Base-by-base conservation (phyloP, 2,888 invertebrate species). In the Caenorhabditis sp. region DNA sequence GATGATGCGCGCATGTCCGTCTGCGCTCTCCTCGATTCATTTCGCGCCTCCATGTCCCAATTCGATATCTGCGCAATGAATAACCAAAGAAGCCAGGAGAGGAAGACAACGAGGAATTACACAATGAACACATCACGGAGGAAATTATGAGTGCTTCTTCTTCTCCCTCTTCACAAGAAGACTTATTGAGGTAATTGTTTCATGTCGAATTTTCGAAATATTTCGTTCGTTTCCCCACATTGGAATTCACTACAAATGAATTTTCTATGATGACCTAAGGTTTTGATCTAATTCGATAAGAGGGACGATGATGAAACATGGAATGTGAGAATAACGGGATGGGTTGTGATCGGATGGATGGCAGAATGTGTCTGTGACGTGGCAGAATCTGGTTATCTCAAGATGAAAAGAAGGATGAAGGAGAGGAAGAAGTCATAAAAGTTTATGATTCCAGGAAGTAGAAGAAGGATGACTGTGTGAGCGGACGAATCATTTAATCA, bases 41-140 rank as follows among this genome's bases (percentile, higher is more conserved):
- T 72, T 70, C 70, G 77, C 77, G 69, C 77, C 63, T 61, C 16
- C 70, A 79, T 79, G 79, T 79, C 79, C 79, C 70, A 70, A 70
- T 79, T 79, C 79, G 79, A 79, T 79, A 79, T 70, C 79, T 70
- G 61, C 59, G 76, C 76, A 76, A 68, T 61, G 76, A 76, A 76
- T 76, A 76, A 69, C 68, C 76, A 76, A 59, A n/a, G n/a, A 58
- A 47, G 47, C n/a, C 5, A 5, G 54, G 38, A 49, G 51, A 38
- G 8, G 44, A 26, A n/a, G 64, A 61, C n/a, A n/a, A 22, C 28
- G 70, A 49, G 31, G 66, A 76, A 68, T 76, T 76, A 76, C 47
- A 68, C 47, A 64, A 76, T 58, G 76, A 76, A 76, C 56, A n/a
- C n/a, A 66, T 54, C 44, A 49, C 22, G 14, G 63, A 69, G 24